Conservation (phyloP, 1,140 invertebrate genomes). For the Stegodyphus dumicola region DNA sequence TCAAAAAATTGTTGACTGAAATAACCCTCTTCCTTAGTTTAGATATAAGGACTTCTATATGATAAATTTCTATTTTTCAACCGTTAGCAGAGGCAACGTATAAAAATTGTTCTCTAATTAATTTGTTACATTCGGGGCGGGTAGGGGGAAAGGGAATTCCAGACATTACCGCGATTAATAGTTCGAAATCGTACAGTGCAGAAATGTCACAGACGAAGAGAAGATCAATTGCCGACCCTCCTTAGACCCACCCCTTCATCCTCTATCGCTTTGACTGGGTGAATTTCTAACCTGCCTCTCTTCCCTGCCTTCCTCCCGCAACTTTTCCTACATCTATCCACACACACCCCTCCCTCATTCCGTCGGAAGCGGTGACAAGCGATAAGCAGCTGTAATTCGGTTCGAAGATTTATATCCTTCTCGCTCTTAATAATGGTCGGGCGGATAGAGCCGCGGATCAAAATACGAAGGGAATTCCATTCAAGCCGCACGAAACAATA, state of each 20-base stretch:
- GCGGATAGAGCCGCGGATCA: background rate
- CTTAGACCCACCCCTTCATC: background rate
- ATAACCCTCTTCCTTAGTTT: too few relatives aligned
- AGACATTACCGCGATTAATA: too few relatives aligned
- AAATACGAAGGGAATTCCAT: conserved; percentile 11
- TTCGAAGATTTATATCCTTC: conserved; percentile 48
- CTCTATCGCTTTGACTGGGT: background rate
- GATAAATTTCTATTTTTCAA: too few relatives aligned
- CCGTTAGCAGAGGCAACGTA: too few relatives aligned
- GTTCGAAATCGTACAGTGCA: too few relatives aligned
- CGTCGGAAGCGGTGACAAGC: conserved; percentile 45
- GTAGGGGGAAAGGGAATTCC: too few relatives aligned
- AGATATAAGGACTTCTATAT: too few relatives aligned
- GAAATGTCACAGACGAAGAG: too few relatives aligned
- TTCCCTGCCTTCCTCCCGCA: too few relatives aligned
- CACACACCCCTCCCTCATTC: background rate
- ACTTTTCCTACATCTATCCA: background rate
- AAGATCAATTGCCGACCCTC: background rate
- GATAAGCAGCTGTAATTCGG: conserved; percentile 50
- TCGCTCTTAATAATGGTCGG: conserved; percentile 32
- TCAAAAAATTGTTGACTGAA: too few relatives aligned
- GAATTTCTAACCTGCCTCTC: background rate
- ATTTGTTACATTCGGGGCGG: too few relatives aligned
- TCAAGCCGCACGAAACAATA: conserved; percentile 20
- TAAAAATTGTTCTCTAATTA: too few relatives aligned